phyloP scores from a whole-genome alignment of 2,888 invertebrate species.

The Syritta pipiens region DNA sequence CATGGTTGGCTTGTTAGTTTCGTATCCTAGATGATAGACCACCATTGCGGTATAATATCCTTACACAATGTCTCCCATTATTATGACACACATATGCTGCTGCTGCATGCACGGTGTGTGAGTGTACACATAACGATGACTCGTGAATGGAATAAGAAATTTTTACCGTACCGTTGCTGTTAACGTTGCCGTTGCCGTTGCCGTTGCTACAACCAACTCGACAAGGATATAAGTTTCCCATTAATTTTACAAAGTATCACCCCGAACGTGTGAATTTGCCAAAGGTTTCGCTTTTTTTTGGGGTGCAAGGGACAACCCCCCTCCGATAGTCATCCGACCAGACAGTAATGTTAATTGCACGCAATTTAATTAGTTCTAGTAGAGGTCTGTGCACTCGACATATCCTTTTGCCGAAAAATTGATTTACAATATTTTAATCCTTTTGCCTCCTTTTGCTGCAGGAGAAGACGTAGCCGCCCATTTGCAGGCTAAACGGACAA shows the following conservation, averaged over 20 bases:
- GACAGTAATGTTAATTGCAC: constrained; percentile 69
- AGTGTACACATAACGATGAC: constrained; percentile 52
- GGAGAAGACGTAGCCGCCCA: neutral
- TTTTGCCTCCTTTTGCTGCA: constrained; percentile 3
- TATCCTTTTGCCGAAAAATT: constrained; percentile 65
- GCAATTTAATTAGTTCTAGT: constrained; percentile 68
- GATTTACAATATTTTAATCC: constrained; percentile 70
- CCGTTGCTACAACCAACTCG: constrained; percentile 50
- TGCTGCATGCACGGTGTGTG: constrained; percentile 55
- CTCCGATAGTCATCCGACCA: constrained; percentile 31
- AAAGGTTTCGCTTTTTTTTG: constrained; percentile 55
- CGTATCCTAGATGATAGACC: constrained; percentile 68
- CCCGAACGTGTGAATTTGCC: constrained; percentile 69
- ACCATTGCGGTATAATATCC: constrained; percentile 69
- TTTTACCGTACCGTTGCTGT: no score
- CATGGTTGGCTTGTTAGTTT: constrained; percentile 69
- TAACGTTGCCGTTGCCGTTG: no score
- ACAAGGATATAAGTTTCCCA: constrained; percentile 69
- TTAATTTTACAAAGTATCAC: constrained; percentile 70
- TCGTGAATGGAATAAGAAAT: constrained; percentile 67
- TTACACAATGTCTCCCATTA: constrained; percentile 69
- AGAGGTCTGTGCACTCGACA: constrained; percentile 51
- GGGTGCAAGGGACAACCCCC: neutral
- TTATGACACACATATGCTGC: constrained; percentile 66
- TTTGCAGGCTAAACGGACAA: constrained; percentile 1